Base-by-base conservation (phyloP, 37 sponge, comb jelly and placozoan genomes). In the Spongilla lacustris region DNA sequence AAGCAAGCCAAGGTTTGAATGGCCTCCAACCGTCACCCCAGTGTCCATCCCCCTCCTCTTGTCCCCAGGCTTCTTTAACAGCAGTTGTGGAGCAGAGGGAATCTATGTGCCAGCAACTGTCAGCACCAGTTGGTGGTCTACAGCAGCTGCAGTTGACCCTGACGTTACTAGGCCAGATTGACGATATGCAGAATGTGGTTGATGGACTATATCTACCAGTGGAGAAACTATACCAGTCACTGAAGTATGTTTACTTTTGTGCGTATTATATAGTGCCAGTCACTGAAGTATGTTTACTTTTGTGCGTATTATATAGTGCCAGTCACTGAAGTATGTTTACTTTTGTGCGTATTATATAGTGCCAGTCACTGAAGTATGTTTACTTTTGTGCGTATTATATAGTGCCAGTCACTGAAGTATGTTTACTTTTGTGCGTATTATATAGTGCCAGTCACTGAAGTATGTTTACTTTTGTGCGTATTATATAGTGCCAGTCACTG, bases 181-280 rank as follows among this genome's bases (percentile, higher is more conserved):
- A 80, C 28, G 94, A 96, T 67, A 72, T 94, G 33, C 91, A 92
- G 86, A 94, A 85, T 69, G 49, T 83, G 25, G 76, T 96, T 49
- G 94, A 96, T 34, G 88, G 85, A 31, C 69, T 68, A 58, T 94
- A 91, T 80, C 84, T 90, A 31, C 92, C 88, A 17, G 94, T 96
- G 36, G 97, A 96, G 78, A 80, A 66, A 13, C 75, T 89, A 21
- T 96, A 96, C 66, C 36, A 46, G 2, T 49, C 89, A 49, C 90
- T 96, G 69, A 89, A 79, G 88, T 90, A 81, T 69, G 82, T 68
- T 35, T 68, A 69, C 0, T 36, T 84, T 3, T 76, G 68, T 46
- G n/a, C n/a, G 4, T 46, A 46, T 10, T 46, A 46, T 46, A 46
- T n/a, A n/a, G n/a, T n/a, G n/a, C n/a, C n/a, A n/a, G n/a, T n/a